Base-by-base conservation (phyloP, 2,113 vertebrate genomes). In the Eublepharis macularius region DNA sequence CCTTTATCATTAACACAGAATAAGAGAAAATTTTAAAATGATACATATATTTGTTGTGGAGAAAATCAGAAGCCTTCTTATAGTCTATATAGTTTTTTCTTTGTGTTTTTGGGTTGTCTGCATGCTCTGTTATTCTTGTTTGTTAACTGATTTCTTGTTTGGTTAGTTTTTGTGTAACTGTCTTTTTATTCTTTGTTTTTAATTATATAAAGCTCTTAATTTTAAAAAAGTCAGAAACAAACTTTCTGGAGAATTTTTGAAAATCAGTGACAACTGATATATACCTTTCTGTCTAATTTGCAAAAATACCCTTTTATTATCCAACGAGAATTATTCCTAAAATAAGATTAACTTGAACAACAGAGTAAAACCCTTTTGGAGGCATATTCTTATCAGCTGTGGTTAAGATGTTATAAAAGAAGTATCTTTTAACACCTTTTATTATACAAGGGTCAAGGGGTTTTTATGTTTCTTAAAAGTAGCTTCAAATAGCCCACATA, bases 381-480 rank as follows among this genome's bases (percentile, higher is more conserved):
- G 92, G 86, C 90, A 92, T 78, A 84, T 93, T 94, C 92, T 93
- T 94, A 94, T 93, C 93, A 93, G 86, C 88, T 82, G 93, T 94
- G 91, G 92, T 92, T 94, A 91, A 91, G 94, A 92, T 93, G 88
- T 89, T 93, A 87, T 92, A 92, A 94, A 94, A 93, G 90, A 90
- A 95, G 92, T 94, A 92, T 94, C 93, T 95, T 95, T 95, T 95
- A 93, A 95, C 94, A 94, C 94, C 89, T 95, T 95, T 95, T 95
- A 96, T 95, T 95, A 94, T 94, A 92, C 92, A 94, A 88, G 93
- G 89, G 92, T 94, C 92, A 92, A 86, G 93, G 92, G 94, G 92
- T 86, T 96, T 95, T 95, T 91, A 91, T 89, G 92, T 94, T 95
- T 91, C 94, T 95, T 91, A 90, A 92, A 92, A 94, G 92, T 88